Conservation (phyloP, 2,797 vertebrate genomes). For the Paguma larvata region DNA sequence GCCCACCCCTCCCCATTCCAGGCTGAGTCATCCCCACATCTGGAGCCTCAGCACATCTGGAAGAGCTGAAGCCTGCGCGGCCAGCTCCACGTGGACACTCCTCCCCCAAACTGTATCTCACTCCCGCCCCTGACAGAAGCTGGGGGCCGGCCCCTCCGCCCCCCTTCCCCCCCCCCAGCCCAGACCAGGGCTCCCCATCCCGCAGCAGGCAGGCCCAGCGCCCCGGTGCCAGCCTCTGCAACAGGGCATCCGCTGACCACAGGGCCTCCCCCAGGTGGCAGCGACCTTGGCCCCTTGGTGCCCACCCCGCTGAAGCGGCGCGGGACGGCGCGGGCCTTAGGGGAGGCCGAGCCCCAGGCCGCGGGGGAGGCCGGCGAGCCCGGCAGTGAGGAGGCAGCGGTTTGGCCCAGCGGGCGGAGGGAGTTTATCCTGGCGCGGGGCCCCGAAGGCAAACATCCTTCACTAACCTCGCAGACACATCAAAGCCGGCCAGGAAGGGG, state of each 20-base stretch:
- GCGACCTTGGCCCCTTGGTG: background rate
- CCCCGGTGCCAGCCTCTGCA: background rate
- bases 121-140: background rate
- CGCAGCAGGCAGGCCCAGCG: background rate
- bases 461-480: slow-evolving; percentile 82
- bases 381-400: slow-evolving; percentile 59
- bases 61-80: slow-evolving; percentile 18
- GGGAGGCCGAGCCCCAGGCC: slow-evolving; percentile 5
- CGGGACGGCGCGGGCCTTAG: background rate
- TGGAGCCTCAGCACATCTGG: slow-evolving; percentile 74
- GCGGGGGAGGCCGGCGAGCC: background rate
- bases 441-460: slow-evolving; percentile 84
- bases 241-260: background rate
- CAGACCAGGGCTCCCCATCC: background rate
- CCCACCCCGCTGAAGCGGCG: background rate
- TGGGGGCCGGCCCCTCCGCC: background rate
- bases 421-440: slow-evolving; percentile 77
- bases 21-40: slow-evolving; percentile 76
- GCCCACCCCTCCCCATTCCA: slow-evolving; percentile 3
- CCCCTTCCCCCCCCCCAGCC: too few relatives aligned
- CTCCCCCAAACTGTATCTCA: background rate
- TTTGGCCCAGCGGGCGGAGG: slow-evolving; percentile 77
- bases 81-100: slow-evolving; percentile 59
- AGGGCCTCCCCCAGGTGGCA: background rate
- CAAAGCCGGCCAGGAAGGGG: slow-evolving; percentile 80